Evolutionary conservation across 2,113 vertebrate genomes (phyloP).

Genomic region (Tychaedon coryphoeus): DNA sequence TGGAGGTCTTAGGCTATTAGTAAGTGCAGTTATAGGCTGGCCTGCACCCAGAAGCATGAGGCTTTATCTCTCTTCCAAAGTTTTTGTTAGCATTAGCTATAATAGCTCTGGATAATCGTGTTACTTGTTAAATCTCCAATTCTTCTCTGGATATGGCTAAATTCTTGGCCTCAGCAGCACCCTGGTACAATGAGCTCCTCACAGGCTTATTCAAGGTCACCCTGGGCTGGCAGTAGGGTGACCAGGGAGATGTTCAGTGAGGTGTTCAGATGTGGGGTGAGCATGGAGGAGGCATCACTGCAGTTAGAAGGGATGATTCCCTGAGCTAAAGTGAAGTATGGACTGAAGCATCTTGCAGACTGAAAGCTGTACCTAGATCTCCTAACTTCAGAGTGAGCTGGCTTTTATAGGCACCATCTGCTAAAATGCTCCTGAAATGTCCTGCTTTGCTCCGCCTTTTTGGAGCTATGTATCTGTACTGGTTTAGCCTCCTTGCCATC

Average conservation of each 20-base stretch:
- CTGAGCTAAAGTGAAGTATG: neutral
- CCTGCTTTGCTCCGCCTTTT: neutral
- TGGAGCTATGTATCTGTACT: neutral
- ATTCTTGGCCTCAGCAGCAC: neutral
- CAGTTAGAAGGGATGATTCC: fast-evolving
- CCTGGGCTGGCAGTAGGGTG: neutral
- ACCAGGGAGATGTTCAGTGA: neutral
- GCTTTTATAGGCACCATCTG: neutral
- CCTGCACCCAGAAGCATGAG: neutral
- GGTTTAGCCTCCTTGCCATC: neutral
- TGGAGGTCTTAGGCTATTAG: neutral
- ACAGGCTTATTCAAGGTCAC: neutral
- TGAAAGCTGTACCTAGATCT: neutral
- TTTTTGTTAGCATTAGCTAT: slow-evolving; percentile 34
- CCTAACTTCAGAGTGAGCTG: neutral
- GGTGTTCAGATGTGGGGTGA: neutral
- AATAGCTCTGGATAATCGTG: slow-evolving; percentile 19
- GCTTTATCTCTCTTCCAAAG: slow-evolving; percentile 13
- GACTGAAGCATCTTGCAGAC: neutral
- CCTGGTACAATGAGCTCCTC: slow-evolving; percentile 22
- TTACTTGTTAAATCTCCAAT: slow-evolving; percentile 11
- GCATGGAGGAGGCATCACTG: neutral
- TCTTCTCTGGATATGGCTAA: slow-evolving; percentile 1
- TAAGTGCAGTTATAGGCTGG: neutral
- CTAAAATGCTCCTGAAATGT: neutral